Percentiles rank a stretch among this genome's conserved stretches.
Conservation (phyloP, 2,113 vertebrate genomes). For the Myodes glareolus region DNA sequence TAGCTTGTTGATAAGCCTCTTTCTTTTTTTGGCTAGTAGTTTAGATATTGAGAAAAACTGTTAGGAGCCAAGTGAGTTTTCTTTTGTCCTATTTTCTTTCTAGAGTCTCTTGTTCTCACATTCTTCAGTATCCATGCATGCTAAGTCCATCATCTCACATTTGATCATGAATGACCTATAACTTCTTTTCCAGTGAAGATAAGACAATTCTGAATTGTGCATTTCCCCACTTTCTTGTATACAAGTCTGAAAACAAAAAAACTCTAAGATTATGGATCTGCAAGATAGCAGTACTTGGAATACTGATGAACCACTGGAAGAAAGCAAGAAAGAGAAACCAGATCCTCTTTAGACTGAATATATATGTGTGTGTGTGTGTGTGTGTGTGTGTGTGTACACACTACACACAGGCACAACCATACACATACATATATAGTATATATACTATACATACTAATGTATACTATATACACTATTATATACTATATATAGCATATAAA, state of each 20-base stretch:
- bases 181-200: not conserved
- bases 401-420: no score
- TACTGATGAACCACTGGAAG: not conserved
- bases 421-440: no score
- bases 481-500: not conserved
- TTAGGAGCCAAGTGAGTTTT: not conserved
- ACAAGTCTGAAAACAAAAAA: not conserved
- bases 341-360: not conserved
- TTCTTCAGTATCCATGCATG: not conserved
- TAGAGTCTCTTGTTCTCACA: not conserved
- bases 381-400: no score
- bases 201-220: not conserved
- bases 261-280: not conserved
- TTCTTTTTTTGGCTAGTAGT: not conserved
- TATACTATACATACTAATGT: no score
- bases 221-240: not conserved
- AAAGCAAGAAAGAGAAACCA: not conserved
- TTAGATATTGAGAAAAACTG: not conserved
- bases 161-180: not conserved
- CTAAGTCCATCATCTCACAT: not conserved
- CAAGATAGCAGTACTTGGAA: not conserved
- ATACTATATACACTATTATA: no score
- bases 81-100: not conserved
- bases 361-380: no score
- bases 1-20: not conserved